Conservation (phyloP, 1,140 invertebrate species). For the Anastatus disparis region DNA sequence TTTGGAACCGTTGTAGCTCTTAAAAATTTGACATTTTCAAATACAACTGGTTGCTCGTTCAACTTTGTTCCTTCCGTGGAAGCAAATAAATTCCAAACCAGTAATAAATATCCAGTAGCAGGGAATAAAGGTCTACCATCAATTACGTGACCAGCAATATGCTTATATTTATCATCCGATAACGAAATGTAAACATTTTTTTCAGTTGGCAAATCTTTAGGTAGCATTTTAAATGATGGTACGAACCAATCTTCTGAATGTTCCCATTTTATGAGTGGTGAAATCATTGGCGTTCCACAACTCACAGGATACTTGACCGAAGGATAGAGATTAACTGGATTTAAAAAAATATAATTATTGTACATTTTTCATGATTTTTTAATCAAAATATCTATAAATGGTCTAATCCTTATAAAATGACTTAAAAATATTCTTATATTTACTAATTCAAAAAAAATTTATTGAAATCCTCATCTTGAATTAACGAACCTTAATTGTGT, state of each 20-base stretch:
- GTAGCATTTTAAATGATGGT: conserved; percentile 67
- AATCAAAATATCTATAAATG: no score
- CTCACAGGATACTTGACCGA: conserved; percentile 74
- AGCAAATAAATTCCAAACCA: conserved; percentile 88
- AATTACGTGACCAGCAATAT: conserved; percentile 83
- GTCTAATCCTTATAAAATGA: no score
- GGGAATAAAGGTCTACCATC: conserved; percentile 88
- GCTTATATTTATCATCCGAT: conserved; percentile 76
- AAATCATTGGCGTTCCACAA: conserved; percentile 75
- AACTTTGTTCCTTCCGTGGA: conserved; percentile 76
- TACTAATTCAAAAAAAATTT: no score
- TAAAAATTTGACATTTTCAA: conserved; percentile 85
- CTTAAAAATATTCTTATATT: no score
- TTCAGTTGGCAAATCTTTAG: conserved; percentile 70
- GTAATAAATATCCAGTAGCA: conserved; percentile 84
- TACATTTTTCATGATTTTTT: not conserved
- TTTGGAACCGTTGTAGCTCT: conserved; percentile 82
- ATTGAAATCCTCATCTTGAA: no score
- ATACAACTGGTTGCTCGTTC: conserved; percentile 80
- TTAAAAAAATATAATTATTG: not conserved
- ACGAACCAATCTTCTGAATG: conserved; percentile 81
- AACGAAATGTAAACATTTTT: conserved; percentile 72
- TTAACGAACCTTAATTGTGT: no score
- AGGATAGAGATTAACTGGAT: conserved; percentile 64
- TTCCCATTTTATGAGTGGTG: conserved; percentile 83